phyloP scores from a whole-genome alignment of 1,140 invertebrate species.

The Drosophila busckii region DNA sequence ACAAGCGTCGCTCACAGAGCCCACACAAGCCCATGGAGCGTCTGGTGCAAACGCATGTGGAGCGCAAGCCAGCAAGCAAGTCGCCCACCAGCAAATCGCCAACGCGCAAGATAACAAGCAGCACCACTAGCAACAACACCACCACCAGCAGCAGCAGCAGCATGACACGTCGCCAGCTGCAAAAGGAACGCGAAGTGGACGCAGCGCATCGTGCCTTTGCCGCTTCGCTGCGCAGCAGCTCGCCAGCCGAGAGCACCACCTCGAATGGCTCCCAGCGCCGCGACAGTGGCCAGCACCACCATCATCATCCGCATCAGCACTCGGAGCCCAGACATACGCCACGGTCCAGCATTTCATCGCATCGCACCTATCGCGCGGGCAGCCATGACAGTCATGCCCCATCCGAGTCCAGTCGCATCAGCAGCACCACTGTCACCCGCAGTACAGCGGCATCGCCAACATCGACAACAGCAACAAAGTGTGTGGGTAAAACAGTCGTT shows the following conservation, averaged over 20 bases:
- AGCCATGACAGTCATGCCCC: constrained; percentile 70
- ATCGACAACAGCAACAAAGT: constrained; percentile 48
- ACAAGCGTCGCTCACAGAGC: constrained; percentile 39
- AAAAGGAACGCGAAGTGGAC: constrained; percentile 80
- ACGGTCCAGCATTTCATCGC: constrained; percentile 65
- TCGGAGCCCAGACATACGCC: constrained; percentile 41
- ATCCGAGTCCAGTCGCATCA: constrained; percentile 69
- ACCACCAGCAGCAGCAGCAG: constrained; percentile 27
- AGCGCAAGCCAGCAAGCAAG: constrained; percentile 4
- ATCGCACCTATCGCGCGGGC: constrained; percentile 61
- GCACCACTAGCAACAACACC: constrained; percentile 16
- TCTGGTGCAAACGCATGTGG: constrained; percentile 24
- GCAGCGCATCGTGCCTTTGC: constrained; percentile 86
- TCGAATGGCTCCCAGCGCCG: constrained; percentile 46
- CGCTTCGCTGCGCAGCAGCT: constrained; percentile 83
- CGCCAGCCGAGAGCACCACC: constrained; percentile 63
- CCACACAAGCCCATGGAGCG: constrained; percentile 29
- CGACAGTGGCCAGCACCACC: too few relatives aligned
- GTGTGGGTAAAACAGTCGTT: constrained; percentile 44
- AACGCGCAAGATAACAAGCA: constrained; percentile 27
- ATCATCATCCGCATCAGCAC: constrained; percentile 2
- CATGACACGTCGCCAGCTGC: constrained; percentile 64
- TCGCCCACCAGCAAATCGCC: constrained; percentile 23
- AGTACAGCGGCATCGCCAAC: constrained; percentile 20
- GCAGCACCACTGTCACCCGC: constrained; percentile 65